A percentile compares a stretch with the other conserved stretches of the same genome.
These are phyloP conservation scores for Procapra przewalskii DNA, from an alignment of 2,113 vertebrate species.

Conservation along the genomic window DNA sequence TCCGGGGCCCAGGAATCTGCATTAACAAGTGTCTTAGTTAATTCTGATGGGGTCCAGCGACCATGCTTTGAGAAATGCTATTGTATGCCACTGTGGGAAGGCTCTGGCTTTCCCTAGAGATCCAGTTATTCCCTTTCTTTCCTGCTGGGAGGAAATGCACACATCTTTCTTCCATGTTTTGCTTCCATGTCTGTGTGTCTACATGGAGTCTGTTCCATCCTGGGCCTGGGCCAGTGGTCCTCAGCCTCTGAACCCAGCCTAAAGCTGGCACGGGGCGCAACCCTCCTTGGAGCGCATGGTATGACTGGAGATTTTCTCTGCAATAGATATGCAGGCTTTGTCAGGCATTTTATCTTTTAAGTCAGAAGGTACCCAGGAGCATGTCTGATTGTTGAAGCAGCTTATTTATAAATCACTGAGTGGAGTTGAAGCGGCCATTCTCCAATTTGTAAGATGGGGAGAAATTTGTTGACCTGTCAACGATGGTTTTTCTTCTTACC, in stretches of 20 bases:
- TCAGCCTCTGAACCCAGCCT: background rate
- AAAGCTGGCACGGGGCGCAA: background rate
- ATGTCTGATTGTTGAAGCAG: background rate
- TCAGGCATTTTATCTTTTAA: constrained; percentile 9
- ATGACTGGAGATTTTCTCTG: background rate
- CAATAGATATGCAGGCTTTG: background rate
- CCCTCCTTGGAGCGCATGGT: background rate
- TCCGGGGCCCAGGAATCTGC: background rate
- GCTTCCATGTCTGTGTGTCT: background rate
- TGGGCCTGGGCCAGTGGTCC: background rate
- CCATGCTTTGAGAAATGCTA: background rate
- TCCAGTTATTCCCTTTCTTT: background rate
- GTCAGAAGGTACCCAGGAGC: constrained; percentile 23
- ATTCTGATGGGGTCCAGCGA: background rate
- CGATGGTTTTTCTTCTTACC: constrained; percentile 43
- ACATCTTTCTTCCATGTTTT: background rate
- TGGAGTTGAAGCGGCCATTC: constrained; percentile 12
- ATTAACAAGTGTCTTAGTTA: background rate
- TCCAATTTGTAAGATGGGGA: constrained; percentile 50
- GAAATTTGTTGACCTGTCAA: constrained; percentile 63
- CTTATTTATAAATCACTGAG: constrained; percentile 57
- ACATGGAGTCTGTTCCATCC: background rate
- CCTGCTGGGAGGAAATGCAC: background rate
- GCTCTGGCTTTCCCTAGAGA: background rate
- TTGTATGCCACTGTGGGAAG: background rate